phyloP scores from a whole-genome alignment of 2,888 invertebrate species.

The Ophioninae sp. region DNA sequence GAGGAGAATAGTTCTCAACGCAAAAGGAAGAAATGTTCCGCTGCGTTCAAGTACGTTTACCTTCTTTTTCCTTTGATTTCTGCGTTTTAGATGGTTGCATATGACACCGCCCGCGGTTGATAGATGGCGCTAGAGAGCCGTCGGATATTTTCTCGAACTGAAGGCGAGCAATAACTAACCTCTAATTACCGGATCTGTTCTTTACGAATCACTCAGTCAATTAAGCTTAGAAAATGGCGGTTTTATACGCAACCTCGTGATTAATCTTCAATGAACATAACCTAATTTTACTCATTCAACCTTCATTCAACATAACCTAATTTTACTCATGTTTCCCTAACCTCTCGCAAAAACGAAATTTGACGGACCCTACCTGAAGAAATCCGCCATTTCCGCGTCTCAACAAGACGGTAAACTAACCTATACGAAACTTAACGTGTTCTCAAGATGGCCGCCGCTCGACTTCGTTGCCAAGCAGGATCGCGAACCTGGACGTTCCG shows the following conservation, averaged over 20 bases:
- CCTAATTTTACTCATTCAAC: no score
- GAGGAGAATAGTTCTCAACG: conserved; percentile 11
- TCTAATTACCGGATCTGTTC: no score
- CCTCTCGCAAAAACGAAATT: no score
- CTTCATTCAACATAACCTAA: no score
- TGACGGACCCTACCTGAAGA: no score
- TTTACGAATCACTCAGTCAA: no score
- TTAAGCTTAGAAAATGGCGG: background rate
- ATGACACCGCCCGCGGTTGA: background rate
- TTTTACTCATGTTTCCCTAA: no score
- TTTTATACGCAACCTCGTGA: background rate
- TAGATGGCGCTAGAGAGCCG: background rate
- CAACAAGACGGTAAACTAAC: no score
- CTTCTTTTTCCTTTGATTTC: background rate
- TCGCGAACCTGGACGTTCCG: background rate
- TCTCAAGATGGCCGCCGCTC: conserved; percentile 60
- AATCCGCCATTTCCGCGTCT: no score
- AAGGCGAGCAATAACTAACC: background rate
- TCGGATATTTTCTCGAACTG: background rate
- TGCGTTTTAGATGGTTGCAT: background rate
- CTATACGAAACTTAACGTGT: background rate
- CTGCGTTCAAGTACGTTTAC: conserved; percentile 36
- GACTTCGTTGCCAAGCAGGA: conserved; percentile 46
- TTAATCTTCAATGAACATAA: background rate
- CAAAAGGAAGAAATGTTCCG: conserved; percentile 44